Evolutionary conservation across 2,113 vertebrate genomes (phyloP), one percentile per base, ranked within the genome.

Genomic region (Guaruba guarouba): DNA sequence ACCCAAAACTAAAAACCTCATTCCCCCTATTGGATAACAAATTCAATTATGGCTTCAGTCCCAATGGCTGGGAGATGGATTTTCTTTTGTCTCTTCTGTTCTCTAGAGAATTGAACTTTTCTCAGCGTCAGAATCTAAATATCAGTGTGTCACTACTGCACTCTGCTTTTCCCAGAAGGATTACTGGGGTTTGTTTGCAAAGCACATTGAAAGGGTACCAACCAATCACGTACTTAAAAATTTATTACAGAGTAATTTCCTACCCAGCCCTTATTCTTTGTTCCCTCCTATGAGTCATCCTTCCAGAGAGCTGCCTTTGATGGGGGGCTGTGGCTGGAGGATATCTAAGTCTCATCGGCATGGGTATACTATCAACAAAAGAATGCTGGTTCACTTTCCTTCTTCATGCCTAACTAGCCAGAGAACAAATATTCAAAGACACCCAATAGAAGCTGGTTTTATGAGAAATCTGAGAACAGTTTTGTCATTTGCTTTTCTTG

Each of bases 381-480:
- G 74, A 66, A 37, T n/a, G n/a, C 62, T 85, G 37, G 39, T 88
- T 91, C 46, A 87, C 28, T 95, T 91, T 52, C 57, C 87, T 95
- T 94, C 86, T 92, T 89, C 87, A 37, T 94, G 84, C 28, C 41
- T 76, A 94, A 84, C 77, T 92, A 94, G 28, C 48, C 44, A 91
- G 57, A 78, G 78, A 91, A 89, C 55, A 95, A 75, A 89, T 92
- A 89, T 66, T 91, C 77, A 86, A 79, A 95, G 89, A 85, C 84
- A 64, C 24, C 39, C 27, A 86, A 76, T 52, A 89, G 62, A n/a
- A 94, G 28, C n/a, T 73, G 39, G 27, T 93, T 95, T 93, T 71
- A 71, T 51, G 43, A 89, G 90, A 92, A 90, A 79, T 85, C 66
- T 85, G 62, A 93, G 70, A 82, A 57, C 28, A 80, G 67, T 85